Evolutionary conservation across 2,888 invertebrate species (phyloP).

Genomic region (Nasonia oneida): DNA sequence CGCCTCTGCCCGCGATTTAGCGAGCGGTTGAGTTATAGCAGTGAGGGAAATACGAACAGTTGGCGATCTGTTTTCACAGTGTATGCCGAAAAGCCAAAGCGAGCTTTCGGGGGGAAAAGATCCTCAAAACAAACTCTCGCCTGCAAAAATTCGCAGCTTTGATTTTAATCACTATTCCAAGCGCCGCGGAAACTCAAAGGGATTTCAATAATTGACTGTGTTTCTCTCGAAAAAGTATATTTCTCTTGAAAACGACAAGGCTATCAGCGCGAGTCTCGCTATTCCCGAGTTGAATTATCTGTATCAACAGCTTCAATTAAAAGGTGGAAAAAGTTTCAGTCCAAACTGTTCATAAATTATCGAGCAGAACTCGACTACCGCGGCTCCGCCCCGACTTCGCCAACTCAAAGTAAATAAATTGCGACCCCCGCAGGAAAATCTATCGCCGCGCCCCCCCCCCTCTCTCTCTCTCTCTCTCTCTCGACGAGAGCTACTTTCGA

Average conservation of each 20-base stretch:
- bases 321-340: neutral
- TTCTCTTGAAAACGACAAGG: neutral
- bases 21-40: neutral
- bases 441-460: neutral
- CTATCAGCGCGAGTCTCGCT: neutral
- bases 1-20: neutral
- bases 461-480: no score
- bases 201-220: neutral
- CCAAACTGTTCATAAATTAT: constrained; percentile 5
- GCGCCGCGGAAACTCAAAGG: neutral
- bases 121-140: neutral
- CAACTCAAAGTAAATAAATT: constrained; percentile 14
- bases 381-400: neutral
- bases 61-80: no score
- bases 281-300: constrained; percentile 8
- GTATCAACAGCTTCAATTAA: constrained; percentile 9
- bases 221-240: neutral
- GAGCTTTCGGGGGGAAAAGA: neutral
- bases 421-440: neutral
- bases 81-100: no score
- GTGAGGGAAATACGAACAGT: neutral
- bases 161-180: neutral
- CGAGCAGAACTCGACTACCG: neutral
- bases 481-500: neutral
- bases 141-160: neutral